A percentile compares a stretch with the other conserved stretches of the same genome.
Conservation (phyloP, 53 echinoderm and acorn worm species). For the Echinometra lucunter region DNA sequence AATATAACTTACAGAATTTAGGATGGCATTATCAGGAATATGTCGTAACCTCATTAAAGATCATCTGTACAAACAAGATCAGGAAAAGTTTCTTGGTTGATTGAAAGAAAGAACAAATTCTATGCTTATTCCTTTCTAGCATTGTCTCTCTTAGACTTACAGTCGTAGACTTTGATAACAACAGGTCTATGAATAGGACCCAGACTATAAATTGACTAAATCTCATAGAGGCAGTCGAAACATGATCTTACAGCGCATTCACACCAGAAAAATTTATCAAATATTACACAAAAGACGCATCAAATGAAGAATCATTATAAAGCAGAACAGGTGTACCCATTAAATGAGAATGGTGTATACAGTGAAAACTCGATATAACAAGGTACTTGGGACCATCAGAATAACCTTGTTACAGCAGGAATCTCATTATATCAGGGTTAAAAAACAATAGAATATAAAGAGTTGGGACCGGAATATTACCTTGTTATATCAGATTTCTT, state of each 20-base stretch:
- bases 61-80: slow-evolving; percentile 47
- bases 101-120: background rate
- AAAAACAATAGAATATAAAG: too few relatives aligned
- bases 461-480: too few relatives aligned
- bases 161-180: background rate
- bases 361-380: too few relatives aligned
- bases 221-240: slow-evolving; percentile 29
- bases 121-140: background rate
- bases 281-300: background rate
- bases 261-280: background rate
- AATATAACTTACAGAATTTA: slow-evolving; percentile 51
- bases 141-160: background rate
- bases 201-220: slow-evolving; percentile 63
- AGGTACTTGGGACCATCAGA: too few relatives aligned
- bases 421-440: too few relatives aligned
- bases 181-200: slow-evolving; percentile 4
- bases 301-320: background rate
- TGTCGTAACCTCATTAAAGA: slow-evolving; percentile 24
- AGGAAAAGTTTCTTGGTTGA: background rate
- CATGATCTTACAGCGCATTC: background rate
- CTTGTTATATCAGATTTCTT: too few relatives aligned
- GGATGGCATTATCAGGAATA: slow-evolving; percentile 7
- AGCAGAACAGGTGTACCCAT: too few relatives aligned
- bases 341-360: too few relatives aligned
- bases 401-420: too few relatives aligned